Base-by-base conservation (phyloP, 2,797 vertebrate species). In the Menidia menidia region DNA sequence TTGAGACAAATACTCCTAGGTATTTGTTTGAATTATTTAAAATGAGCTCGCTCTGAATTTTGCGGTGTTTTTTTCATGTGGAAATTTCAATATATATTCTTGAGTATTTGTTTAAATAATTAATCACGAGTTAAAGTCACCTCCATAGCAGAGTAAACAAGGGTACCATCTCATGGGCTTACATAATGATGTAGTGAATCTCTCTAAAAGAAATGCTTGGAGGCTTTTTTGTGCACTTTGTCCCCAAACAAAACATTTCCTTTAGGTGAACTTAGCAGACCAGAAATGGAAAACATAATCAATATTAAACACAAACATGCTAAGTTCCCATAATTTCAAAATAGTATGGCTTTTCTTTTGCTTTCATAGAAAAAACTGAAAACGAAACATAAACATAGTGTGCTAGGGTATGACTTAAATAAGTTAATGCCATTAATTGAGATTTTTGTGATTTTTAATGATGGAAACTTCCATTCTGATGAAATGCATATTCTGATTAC, bases 141-240 rank as follows among this genome's bases (percentile, higher is more conserved):
- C 44, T 5, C 50, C 32, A 11, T 16, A 7, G 45, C 16, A 73
- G n/a, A 33, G 35, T 15, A 57, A 66, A 45, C 35, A 39, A 39
- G 35, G 10, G 35, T 39, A 39, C 7, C 35, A 39, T 39, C 10
- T 39, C 7, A 39, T 39, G 35, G 7, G 10, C 35, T 14, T 15
- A 15, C 11, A 52, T 6, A 16, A 57, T 15, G 52, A 57, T 15
- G 16, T n/a, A 15, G n/a, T 52, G 8, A 30, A 25, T 45, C 15
- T 50, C 42, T 54, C 59, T 25, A 12, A 64, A 30, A 47, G 1
- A 74, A 57, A 62, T 39, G 54, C 43, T 6, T 39, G 9, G 47
- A 7, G 32, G 15, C 18, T n/a, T 39, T 54, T 4, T 30, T 14
- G 16, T 8, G 11, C 31, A 58, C 31, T 15, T 39, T 33, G 45